Evolutionary conservation across 2,797 vertebrate genomes (phyloP), one percentile per base, ranked within the genome.

Genomic region (Nannoperca australis): DNA sequence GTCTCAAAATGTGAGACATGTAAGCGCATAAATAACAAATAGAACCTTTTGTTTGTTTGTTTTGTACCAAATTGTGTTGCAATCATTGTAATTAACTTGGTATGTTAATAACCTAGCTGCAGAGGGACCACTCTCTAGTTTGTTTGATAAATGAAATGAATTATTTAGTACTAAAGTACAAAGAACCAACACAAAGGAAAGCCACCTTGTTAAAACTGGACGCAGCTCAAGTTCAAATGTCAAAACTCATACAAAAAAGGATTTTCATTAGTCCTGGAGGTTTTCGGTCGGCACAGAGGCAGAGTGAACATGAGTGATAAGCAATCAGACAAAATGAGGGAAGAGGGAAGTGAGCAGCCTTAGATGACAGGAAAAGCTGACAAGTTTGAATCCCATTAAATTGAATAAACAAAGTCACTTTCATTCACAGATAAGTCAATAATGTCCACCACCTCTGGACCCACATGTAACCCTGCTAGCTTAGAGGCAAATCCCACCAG

Each of bases 361-460:
- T 12, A 36, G 7, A 20, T 36, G n/a, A 61, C 1, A 34, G 20
- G 45, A 67, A 18, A 36, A 7, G 1, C 6, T 58, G 8, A 44
- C 27, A 40, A 5, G 9, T 22, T 12, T 53, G 44, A 56, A 22
- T 45, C 12, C 14, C 30, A 49, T 22, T 20, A 47, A 0, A 51
- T 7, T 32, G 22, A 34, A 70, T 44, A 65, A 68, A 47, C n/a
- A 36, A 11, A 14, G 24, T 58, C 22, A 13, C 9, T 50, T 58
- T 42, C 20, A 78, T 54, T 69, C 58, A 69, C 50, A 63, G 45
- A 42, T 53, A 6, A 13, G 13, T 22, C 14, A 27, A 5, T 47
- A 15, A 58, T 20, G 32, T 54, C 13, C 49, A 54, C 34, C 30
- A 9, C 34, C 24, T 62, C 49, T 18, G 14, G 30, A 58, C 20